Conservation (phyloP, 2,888 invertebrate species). For the Luffia ferchaultella region DNA sequence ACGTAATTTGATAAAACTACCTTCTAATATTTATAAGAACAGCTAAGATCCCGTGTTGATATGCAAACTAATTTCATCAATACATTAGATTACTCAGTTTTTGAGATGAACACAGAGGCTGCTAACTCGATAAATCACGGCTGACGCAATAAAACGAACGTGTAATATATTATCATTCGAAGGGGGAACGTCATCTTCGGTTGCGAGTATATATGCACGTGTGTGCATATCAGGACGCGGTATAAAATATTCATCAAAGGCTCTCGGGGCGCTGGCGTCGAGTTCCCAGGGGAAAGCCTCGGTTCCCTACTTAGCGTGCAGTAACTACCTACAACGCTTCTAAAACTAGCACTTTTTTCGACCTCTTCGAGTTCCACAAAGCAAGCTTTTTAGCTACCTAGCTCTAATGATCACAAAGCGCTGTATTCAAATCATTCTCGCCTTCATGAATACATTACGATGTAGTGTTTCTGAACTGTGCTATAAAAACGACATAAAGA, state of each 20-base stretch:
- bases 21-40: too few relatives aligned
- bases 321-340: not conserved
- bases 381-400: not conserved
- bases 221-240: constrained; percentile 38
- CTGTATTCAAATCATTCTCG: too few relatives aligned
- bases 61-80: too few relatives aligned
- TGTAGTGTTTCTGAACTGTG: too few relatives aligned
- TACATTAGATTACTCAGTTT: too few relatives aligned
- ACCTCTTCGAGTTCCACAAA: not conserved
- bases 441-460: too few relatives aligned
- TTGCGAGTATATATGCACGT: constrained; percentile 19
- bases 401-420: too few relatives aligned
- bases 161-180: not conserved
- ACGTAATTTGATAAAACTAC: too few relatives aligned
- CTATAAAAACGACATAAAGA: too few relatives aligned
- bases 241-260: constrained; percentile 65
- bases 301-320: not conserved
- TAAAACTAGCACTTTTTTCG: not conserved
- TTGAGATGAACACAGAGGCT: too few relatives aligned
- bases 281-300: constrained; percentile 23
- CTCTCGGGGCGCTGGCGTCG: constrained; percentile 36
- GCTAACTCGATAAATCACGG: too few relatives aligned
- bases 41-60: too few relatives aligned
- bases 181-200: not conserved
- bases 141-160: not conserved